Base-by-base conservation (phyloP, 2,888 invertebrate species). In the Melanargia galathea region DNA sequence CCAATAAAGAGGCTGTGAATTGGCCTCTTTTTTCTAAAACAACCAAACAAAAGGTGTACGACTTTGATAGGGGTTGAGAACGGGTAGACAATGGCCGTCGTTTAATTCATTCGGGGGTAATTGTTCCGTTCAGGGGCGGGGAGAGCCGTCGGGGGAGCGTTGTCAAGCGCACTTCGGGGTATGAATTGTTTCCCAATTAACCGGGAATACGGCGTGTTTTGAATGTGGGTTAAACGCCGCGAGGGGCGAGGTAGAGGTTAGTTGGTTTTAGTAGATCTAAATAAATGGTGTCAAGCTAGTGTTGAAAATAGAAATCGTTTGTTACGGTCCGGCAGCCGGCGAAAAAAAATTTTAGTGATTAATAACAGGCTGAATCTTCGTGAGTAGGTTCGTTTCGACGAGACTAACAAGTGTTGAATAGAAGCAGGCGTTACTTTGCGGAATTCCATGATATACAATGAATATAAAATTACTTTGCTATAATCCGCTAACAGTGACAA, bases 21-120 rank as follows among this genome's bases (percentile, higher is more conserved):
- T 58, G 35, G 35, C 48, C 58, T 48, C 30, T 30, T 65, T 65
- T 62, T 57, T 56, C 57, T 60, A 46, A 62, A 67, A 60, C 62
- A 62, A 66, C 64, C 61, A 43, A 43, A 43, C 63, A 55, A 59
- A 62, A 54, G 62, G 54, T 59, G 48, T 48, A 43, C 55, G 55
- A 49, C 45, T 54, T 62, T 62, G 62, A 49, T 62, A 62, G 59
- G 59, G 62, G 62, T 55, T 59, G 18, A 33, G 58, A 48, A 38
- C 38, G 40, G 8, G 56, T 13, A 57, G 33, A 57, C 57, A 57
- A 57, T 46, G 33, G 24, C 43, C n/a, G 30, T 20, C 13, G 45
- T 57, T 46, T 45, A 57, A 57, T 57, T 45, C 57, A 57, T 30
- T 46, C 30, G 57, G 45, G n/a, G 57, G 57, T 46, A 46, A 57